Base-by-base conservation (phyloP, 2,113 vertebrate species). In the Apus apus region DNA sequence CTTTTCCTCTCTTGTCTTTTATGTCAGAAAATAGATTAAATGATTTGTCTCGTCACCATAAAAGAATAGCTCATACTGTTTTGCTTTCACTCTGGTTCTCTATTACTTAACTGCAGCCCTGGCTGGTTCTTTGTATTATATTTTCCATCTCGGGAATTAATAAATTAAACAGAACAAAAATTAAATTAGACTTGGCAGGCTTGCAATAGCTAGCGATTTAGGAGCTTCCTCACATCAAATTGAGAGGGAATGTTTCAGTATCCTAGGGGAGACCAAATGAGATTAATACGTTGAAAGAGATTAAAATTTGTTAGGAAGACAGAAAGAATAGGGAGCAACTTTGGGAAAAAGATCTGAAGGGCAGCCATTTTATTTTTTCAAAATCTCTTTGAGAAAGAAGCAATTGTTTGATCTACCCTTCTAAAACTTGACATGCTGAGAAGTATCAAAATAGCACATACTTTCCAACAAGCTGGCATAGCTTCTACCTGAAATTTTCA, bases 101-200 rank as follows among this genome's bases (percentile, higher is more conserved):
- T 90, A 61, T 91, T 95, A 82, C 85, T 91, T 90, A 87, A 85
- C 65, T 72, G 60, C 79, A 91, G 54, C 23, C 61, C 72, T 75
- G 27, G 43, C 64, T 90, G 46, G 32, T 68, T 83, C 85, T 96
- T 93, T 92, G 65, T 95, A 89, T 89, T 78, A 93, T 25, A 65
- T 57, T 67, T 93, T 92, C 70, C 56, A 89, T 92, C 65, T 67
- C 0, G 16, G 91, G 86, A 94, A 86, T 95, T 95, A 92, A 93
- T 87, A 93, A 97, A 97, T 96, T 94, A 96, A 95, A 92, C 43
- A 87, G 78, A 93, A 94, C 38, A 94, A 93, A 95, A 96, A 95
- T 67, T 74, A 95, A 96, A 96, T 89, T 81, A 96, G 65, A 76
- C 43, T 92, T 93, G 85, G 64, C 86, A 94, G 48, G n/a, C 56